phyloP scores from a whole-genome alignment of 2,113 vertebrate genomes.

The Xenotilapia longispinis region DNA sequence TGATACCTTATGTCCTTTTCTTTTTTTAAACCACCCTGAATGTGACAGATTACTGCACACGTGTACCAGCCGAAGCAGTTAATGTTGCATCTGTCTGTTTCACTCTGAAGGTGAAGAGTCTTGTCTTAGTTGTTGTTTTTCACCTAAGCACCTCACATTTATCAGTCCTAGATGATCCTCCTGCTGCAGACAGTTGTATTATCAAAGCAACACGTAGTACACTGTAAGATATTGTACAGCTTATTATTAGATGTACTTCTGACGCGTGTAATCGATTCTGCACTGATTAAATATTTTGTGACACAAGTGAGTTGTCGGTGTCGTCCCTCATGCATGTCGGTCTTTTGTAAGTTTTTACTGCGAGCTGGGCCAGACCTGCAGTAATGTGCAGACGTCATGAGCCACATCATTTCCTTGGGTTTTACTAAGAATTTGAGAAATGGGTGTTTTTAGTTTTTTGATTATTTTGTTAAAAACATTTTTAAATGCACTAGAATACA shows the following conservation, averaged over 20 bases:
- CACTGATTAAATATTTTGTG: constrained; percentile 66
- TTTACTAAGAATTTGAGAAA: background rate
- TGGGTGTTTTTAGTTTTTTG: background rate
- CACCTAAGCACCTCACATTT: background rate
- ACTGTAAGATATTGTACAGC: constrained; percentile 65
- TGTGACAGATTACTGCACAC: background rate
- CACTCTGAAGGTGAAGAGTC: background rate
- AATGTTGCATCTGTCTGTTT: background rate
- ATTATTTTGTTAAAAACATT: background rate
- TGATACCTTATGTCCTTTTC: background rate
- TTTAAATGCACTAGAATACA: background rate
- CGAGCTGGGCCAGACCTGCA: background rate
- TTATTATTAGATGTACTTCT: constrained; percentile 59
- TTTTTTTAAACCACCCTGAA: background rate
- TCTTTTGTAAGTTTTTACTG: background rate
- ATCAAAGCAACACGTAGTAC: constrained; percentile 37
- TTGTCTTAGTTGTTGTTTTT: background rate
- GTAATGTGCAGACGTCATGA: background rate
- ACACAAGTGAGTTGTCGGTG: background rate
- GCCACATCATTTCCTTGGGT: background rate
- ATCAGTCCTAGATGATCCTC: background rate
- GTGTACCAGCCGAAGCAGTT: background rate
- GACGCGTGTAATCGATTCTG: constrained; percentile 19
- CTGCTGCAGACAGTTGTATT: constrained; percentile 35
- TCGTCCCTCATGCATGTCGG: background rate